Base-by-base conservation (phyloP, 2,888 invertebrate species). In the Portevinia maculata region DNA sequence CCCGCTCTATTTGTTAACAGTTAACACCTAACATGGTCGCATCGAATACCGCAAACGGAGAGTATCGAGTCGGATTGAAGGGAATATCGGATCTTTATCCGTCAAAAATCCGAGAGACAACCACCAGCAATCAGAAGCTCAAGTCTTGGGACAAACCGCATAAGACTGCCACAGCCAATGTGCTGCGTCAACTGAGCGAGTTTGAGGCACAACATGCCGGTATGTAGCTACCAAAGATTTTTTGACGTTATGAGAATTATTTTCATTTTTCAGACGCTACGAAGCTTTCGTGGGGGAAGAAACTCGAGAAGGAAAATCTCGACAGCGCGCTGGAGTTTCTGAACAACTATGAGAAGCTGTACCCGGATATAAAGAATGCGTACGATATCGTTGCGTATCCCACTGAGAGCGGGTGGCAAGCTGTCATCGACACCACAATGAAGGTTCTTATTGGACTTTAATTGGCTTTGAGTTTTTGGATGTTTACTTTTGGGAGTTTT, bases 331-430 rank as follows among this genome's bases (percentile, higher is more conserved):
- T 98, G 60, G 99, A 99, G 86, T 92, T 96, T 75, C 92, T 99
- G 73, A 95, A 94, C 86, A 92, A 91, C 78, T 92, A 95, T 53
- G 98, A 99, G 85, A 99, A 98, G 89, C 96, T 97, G 88, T 97
- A 94, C 89, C 92, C 91, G 67, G 98, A 99, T 88, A 90, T 94
- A 7, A 99, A 98, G 15, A 97, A 97, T 1, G 94, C 96, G 4
- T 98, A 96, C 89, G 99, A 99, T 90, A 97, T 98, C 91, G 93
- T 99, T 59, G 93, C 99, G 28, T 99, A 97, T 91, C 93, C 97
- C 88, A 98, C 99, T 91, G 98, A 98, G n/a, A 91, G 92, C 21
- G 93, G 95, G 30, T 99, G 98, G 98, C 94, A 87, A 46, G 86
- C 89, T 8, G 87, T 90, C 11, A 88, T 91, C 17, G 91, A 91